A percentile compares a stretch with the other conserved stretches of the same genome.
phyloP scores from a whole-genome alignment of 2,888 invertebrate genomes.

The Allacma fusca region DNA sequence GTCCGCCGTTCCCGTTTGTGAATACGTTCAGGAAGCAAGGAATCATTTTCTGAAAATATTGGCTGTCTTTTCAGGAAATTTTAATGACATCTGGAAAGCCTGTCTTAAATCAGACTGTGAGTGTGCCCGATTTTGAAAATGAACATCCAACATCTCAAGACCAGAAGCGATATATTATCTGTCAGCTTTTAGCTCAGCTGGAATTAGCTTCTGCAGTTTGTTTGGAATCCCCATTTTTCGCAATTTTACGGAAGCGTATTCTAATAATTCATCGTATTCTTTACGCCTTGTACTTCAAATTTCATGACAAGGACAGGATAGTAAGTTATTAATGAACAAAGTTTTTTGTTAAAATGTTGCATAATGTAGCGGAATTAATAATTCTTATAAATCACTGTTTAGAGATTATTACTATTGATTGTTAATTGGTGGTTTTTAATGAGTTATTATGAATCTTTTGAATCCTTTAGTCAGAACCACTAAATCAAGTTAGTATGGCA shows the following conservation, averaged over 20 bases:
- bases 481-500: slow-evolving; percentile 16
- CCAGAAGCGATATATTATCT: slow-evolving; percentile 68
- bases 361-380: no score
- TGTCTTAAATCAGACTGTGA: slow-evolving; percentile 56
- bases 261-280: slow-evolving; percentile 70
- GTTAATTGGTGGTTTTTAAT: no score
- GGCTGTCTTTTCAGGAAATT: slow-evolving; percentile 55
- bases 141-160: slow-evolving; percentile 67
- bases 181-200: slow-evolving; percentile 68
- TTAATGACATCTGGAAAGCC: slow-evolving; percentile 51
- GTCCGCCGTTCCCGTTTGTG: no score
- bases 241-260: slow-evolving; percentile 68
- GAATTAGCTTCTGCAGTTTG: slow-evolving; percentile 69
- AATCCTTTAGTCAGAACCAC: slow-evolving; percentile 26
- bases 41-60: no score
- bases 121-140: slow-evolving; percentile 68
- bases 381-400: no score
- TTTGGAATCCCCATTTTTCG: slow-evolving; percentile 70
- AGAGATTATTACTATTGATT: no score
- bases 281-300: slow-evolving; percentile 69
- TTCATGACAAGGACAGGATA: slow-evolving; percentile 65
- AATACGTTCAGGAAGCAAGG: no score
- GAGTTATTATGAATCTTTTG: neutral
- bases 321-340: slow-evolving; percentile 27
- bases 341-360: neutral